A percentile compares a stretch with the other conserved stretches of the same genome.
Conservation (phyloP, 2,113 vertebrate genomes). For the Craseonycteris thonglongyai region DNA sequence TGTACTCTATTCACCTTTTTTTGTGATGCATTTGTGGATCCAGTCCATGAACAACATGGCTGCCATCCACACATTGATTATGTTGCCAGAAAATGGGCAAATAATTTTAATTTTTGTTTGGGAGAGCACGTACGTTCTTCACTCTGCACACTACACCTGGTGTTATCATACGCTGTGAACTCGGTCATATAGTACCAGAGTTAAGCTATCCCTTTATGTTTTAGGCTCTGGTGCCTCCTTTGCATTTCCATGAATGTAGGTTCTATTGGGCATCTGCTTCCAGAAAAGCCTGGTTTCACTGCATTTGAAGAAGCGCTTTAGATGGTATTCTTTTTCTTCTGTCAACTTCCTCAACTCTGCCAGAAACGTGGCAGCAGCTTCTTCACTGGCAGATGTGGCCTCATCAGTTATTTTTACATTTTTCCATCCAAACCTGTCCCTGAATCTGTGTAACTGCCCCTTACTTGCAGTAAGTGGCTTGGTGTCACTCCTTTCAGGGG, state of each 20-base stretch:
- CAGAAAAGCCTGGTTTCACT: not conserved
- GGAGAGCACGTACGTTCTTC: not conserved
- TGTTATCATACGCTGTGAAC: not conserved
- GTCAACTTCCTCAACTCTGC: not conserved
- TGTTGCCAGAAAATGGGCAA: not conserved
- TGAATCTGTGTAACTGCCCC: not conserved
- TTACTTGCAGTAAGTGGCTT: not conserved
- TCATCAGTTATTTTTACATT: not conserved
- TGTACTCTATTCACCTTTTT: not conserved
- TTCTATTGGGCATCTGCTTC: not conserved
- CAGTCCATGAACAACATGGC: not conserved
- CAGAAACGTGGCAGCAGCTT: not conserved
- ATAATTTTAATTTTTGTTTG: not conserved
- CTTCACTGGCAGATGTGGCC: not conserved
- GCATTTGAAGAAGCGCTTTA: too few species aligned
- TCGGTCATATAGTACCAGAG: fast-evolving
- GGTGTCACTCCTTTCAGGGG: not conserved
- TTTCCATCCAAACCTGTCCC: not conserved
- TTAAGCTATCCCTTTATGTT: not conserved
- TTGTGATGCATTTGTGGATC: not conserved
- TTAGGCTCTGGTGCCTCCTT: not conserved
- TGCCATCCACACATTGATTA: too few species aligned
- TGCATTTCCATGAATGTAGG: not conserved
- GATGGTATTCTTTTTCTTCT: too few species aligned
- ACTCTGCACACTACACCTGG: not conserved